Conservation (phyloP, 2,888 invertebrate genomes). For the Mesorhabditis sp. region DNA sequence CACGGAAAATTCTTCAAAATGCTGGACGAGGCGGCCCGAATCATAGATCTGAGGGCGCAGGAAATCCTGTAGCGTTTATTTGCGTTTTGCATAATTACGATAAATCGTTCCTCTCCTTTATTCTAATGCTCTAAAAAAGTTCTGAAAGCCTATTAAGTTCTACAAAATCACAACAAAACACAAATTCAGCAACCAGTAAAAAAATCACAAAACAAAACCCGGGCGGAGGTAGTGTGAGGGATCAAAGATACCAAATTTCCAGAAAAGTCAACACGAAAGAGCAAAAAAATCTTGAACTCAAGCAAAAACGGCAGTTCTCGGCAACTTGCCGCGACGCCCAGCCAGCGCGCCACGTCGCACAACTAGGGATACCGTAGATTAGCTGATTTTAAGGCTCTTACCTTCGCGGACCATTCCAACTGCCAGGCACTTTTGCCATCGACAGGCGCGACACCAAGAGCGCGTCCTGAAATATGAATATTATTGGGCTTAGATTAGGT, state of each 20-base stretch:
- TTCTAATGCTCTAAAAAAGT: not conserved
- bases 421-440: not conserved
- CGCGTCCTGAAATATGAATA: not conserved
- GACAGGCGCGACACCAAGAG: not conserved
- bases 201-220: too few species aligned
- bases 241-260: too few species aligned
- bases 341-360: not conserved
- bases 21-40: not conserved
- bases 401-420: not conserved
- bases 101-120: not conserved
- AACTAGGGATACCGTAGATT: not conserved
- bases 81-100: not conserved
- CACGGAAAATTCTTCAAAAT: conserved; percentile 1
- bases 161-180: too few species aligned
- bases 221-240: too few species aligned
- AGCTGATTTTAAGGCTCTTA: not conserved
- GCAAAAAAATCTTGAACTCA: not conserved
- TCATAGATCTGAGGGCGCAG: not conserved
- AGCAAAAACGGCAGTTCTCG: not conserved
- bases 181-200: too few species aligned
- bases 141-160: too few species aligned
- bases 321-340: conserved; percentile 1
- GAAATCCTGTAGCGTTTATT: not conserved
- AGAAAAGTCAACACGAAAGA: not conserved
- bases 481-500: too few species aligned